These are phyloP conservation scores for Leuciscus idus DNA, from an alignment of 2,113 vertebrate species.

Conservation along the genomic window DNA sequence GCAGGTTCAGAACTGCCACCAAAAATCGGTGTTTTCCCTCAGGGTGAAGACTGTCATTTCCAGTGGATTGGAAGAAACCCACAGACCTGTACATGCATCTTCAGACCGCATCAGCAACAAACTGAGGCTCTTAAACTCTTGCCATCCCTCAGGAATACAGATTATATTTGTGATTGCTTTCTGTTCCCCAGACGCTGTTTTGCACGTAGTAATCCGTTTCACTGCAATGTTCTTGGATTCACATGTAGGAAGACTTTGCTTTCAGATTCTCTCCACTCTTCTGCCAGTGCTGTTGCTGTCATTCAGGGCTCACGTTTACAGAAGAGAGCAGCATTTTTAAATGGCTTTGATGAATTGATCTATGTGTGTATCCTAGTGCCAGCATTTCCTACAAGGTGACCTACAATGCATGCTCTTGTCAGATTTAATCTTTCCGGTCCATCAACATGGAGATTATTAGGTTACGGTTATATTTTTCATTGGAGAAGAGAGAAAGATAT, in stretches of 20 bases:
- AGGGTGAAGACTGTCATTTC: neutral
- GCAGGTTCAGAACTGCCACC: neutral
- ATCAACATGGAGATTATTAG: constrained; percentile 20
- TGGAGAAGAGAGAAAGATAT: neutral
- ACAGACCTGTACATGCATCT: constrained; percentile 11
- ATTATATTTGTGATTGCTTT: constrained; percentile 13
- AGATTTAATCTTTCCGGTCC: constrained; percentile 48
- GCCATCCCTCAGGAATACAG: neutral
- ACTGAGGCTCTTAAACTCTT: neutral
- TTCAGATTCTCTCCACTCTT: neutral
- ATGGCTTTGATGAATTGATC: neutral
- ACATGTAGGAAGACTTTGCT: neutral
- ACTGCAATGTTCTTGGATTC: neutral
- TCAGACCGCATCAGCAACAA: neutral
- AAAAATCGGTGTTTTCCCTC: neutral
- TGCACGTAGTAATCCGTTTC: neutral
- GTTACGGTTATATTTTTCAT: neutral
- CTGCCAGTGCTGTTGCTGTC: neutral
- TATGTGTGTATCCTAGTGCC: neutral
- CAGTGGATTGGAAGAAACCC: neutral
- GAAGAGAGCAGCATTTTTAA: neutral
- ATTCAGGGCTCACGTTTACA: neutral
- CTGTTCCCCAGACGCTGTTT: neutral
- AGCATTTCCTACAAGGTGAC: constrained; percentile 47
- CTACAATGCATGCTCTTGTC: constrained; percentile 44